Conservation (phyloP, 2,113 vertebrate species). For the Pelecanus crispus region DNA sequence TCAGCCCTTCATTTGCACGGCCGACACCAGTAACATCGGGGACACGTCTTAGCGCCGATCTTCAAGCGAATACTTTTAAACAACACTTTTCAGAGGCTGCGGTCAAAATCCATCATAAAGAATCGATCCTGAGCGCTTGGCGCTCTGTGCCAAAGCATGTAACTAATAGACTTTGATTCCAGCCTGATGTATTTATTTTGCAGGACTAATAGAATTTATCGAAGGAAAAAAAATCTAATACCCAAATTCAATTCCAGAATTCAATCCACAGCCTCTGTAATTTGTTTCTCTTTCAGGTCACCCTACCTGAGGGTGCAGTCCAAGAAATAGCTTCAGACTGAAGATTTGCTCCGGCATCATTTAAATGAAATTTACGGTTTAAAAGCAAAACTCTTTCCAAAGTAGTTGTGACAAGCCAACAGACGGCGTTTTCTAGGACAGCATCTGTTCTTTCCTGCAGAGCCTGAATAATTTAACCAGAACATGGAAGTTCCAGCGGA, state of each 20-base stretch:
- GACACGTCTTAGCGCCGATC: not conserved
- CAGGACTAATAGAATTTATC: not conserved
- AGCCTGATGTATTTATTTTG: not conserved
- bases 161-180: not conserved
- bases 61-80: not conserved
- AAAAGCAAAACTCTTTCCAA: not conserved
- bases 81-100: not conserved
- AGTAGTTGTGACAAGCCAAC: slow-evolving; percentile 34
- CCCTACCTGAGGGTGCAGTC: not conserved
- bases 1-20: not conserved
- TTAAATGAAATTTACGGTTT: not conserved
- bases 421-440: slow-evolving; percentile 41
- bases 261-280: not conserved
- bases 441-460: slow-evolving; percentile 13
- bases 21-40: no score
- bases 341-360: not conserved
- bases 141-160: not conserved
- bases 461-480: slow-evolving; percentile 6
- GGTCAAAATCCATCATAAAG: not conserved
- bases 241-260: not conserved
- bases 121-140: not conserved
- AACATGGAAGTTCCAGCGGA: not conserved
- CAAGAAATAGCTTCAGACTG: not conserved
- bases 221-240: not conserved
- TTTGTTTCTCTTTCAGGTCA: not conserved